A percentile compares a stretch with the other conserved stretches of the same genome.
These are phyloP conservation scores for Marronus borbonicus DNA, from an alignment of 2,888 invertebrate genomes.

Conservation along the genomic window DNA sequence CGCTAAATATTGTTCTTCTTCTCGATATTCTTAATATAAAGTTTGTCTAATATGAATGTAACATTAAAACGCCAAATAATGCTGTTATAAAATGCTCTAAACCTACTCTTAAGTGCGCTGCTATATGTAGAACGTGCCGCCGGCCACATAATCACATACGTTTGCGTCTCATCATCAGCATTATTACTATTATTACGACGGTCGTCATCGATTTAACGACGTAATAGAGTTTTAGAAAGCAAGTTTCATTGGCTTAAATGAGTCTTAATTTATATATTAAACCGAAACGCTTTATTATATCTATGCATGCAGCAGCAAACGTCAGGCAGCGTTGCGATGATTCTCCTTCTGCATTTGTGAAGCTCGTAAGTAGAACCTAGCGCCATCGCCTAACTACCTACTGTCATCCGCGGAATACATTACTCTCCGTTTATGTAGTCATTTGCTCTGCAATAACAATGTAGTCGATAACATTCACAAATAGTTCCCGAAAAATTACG, in stretches of 20 bases:
- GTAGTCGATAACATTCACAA: too few relatives aligned
- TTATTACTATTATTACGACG: not conserved
- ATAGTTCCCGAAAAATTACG: too few relatives aligned
- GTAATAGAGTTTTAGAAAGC: conserved; percentile 19
- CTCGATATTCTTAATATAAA: not conserved
- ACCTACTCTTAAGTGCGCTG: not conserved
- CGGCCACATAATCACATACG: not conserved
- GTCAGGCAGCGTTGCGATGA: not conserved
- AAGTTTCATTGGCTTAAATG: conserved; percentile 39
- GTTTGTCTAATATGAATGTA: not conserved
- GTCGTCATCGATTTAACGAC: conserved; percentile 21
- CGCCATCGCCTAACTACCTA: too few relatives aligned
- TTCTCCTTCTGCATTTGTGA: too few relatives aligned
- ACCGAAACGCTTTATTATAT: conserved; percentile 23
- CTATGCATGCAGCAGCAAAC: not conserved
- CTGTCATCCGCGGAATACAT: too few relatives aligned
- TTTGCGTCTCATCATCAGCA: conserved; percentile 8
- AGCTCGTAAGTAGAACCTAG: too few relatives aligned
- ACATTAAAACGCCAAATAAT: not conserved
- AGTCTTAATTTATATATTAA: conserved; percentile 35
- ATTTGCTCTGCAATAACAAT: too few relatives aligned
- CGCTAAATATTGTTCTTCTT: too few relatives aligned
- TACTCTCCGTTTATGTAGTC: too few relatives aligned
- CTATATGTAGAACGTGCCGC: not conserved
- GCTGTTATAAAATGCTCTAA: not conserved